Evolutionary conservation across 2,113 vertebrate genomes (phyloP), one percentile per base, ranked within the genome.

Genomic region (Microcebus ravelobensis): DNA sequence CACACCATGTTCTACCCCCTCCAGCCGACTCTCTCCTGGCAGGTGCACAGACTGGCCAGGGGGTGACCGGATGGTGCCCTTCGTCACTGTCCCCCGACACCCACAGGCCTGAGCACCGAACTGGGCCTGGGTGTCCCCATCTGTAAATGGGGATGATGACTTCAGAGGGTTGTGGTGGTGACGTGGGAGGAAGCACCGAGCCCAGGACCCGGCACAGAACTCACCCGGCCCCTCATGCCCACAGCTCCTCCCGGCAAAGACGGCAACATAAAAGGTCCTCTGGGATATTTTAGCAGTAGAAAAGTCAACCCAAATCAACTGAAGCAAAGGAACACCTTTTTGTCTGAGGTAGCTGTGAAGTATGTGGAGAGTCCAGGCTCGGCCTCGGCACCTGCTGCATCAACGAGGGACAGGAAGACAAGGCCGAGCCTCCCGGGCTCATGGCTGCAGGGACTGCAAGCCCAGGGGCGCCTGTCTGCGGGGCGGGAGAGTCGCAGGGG

Each of bases 51-150:
- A 34, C 45, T 23, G 61, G 3, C 23, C 17, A 1, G 4, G 11
- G 0, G 13, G 36, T 4, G 29, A 5, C 29, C 1, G 8, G 14
- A 20, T 0, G 0, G 23, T 4, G 5, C 5, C 39, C 10, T 11
- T 59, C 27, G 27, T 50, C 77, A 36, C 91, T 27, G 74, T 59
- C 59, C 39, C 45, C 79, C 84, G 39, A 23, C 5, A 12, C 29
- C 48, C 18, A 10, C 42, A 21, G 25, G 52, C 18, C 57, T 39
- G 27, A 39, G 48, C 67, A 0, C 89, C 6, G 68, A 92, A 36
- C 89, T 0, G n/a, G 10, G 12, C 18, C 50, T 84, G 31, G 2
- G 31, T 0, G 0, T 84, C 70, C 70, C 65, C 81, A 2, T 12
- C 65, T 87, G 29, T 21, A 87, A 71, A 65, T 1, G 15, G 2